These are phyloP conservation scores for Auanema sp. DNA, from an alignment of 2,888 invertebrate species.

Conservation along the genomic window DNA sequence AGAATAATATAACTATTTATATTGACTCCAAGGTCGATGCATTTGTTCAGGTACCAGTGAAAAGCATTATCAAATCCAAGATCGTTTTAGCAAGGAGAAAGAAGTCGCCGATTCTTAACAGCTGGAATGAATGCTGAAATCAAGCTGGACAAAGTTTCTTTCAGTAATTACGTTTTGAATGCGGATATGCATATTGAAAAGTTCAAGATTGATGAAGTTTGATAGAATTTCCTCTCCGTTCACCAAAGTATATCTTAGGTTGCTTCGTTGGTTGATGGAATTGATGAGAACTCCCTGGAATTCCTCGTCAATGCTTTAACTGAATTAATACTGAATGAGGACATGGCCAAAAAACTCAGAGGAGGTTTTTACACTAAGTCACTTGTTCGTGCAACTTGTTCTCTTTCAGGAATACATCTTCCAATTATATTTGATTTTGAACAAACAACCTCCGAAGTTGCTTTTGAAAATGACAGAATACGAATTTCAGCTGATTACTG, in stretches of 20 bases:
- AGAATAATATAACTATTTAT: slow-evolving; percentile 54
- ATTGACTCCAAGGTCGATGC: slow-evolving; percentile 62
- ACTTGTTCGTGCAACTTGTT: neutral
- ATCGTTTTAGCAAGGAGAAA: slow-evolving; percentile 52
- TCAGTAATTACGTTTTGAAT: slow-evolving; percentile 57
- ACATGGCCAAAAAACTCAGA: slow-evolving; percentile 60
- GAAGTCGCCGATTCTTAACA: slow-evolving; percentile 59
- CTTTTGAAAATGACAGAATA: slow-evolving; percentile 55
- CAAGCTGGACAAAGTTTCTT: slow-evolving; percentile 51
- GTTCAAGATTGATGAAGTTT: slow-evolving; percentile 60
- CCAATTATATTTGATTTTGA: slow-evolving; percentile 63
- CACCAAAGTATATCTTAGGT: slow-evolving; percentile 26
- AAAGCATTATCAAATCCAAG: too few relatives aligned
- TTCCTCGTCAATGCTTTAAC: slow-evolving; percentile 62
- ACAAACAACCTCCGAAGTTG: slow-evolving; percentile 49
- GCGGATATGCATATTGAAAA: slow-evolving; percentile 58
- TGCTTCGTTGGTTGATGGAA: slow-evolving; percentile 57
- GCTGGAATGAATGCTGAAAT: slow-evolving; percentile 61
- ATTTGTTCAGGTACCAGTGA: slow-evolving; percentile 52
- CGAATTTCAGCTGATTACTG: slow-evolving; percentile 58
- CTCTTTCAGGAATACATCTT: slow-evolving; percentile 52
- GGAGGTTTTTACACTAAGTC: slow-evolving; percentile 26
- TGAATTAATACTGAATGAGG: slow-evolving; percentile 61
- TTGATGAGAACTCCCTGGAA: slow-evolving; percentile 60
- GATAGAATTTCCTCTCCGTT: neutral